These are phyloP conservation scores for Oligia latruncula DNA, from an alignment of 2,888 invertebrate species.

Conservation along the genomic window DNA sequence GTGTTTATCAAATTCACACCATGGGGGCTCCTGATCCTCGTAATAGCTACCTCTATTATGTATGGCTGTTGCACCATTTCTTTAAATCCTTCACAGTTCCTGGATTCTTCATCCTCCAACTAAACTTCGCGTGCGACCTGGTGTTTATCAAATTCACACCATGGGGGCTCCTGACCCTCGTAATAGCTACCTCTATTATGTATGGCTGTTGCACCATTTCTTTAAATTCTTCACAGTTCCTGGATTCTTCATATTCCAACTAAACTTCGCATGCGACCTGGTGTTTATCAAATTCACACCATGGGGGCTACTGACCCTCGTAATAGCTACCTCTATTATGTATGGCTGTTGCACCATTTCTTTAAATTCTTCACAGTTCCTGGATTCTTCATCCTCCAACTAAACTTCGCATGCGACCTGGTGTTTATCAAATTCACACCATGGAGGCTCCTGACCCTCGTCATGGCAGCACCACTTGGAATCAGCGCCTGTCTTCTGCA, in stretches of 20 bases:
- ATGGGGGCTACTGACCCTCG: constrained; percentile 74
- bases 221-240: constrained; percentile 56
- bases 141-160: constrained; percentile 71
- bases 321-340: constrained; percentile 73
- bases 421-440: constrained; percentile 71
- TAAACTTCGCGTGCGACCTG: constrained; percentile 65
- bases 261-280: constrained; percentile 65
- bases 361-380: constrained; percentile 56
- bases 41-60: constrained; percentile 73
- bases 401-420: constrained; percentile 65
- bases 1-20: constrained; percentile 71
- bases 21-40: constrained; percentile 74
- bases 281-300: constrained; percentile 71
- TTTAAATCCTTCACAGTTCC: constrained; percentile 56
- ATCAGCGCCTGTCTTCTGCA: constrained; percentile 87
- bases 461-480: constrained; percentile 89
- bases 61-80: background rate
- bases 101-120: constrained; percentile 69
- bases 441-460: constrained; percentile 74
- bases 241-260: constrained; percentile 69
- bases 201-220: background rate
- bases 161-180: constrained; percentile 74
- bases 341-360: background rate
- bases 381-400: constrained; percentile 69
- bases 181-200: constrained; percentile 73